Base-by-base conservation (phyloP, 2,113 vertebrate species). In the Sylvilagus bachmani region DNA sequence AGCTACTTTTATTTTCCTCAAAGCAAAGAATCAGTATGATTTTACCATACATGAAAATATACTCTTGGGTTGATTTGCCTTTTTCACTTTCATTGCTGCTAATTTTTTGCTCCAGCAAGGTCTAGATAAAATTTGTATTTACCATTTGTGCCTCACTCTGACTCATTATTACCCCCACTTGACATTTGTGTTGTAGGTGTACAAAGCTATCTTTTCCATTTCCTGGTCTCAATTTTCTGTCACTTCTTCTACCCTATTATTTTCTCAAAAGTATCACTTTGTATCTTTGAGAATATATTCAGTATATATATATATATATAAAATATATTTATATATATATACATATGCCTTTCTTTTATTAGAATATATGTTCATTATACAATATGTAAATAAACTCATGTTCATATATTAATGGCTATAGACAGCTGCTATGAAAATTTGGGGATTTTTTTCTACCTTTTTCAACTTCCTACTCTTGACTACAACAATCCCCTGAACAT, bases 161-260 rank as follows among this genome's bases (percentile, higher is more conserved):
- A 14, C 8, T 14, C 6, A 27, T 44, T 9, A 36, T 58, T 58
- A 16, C 3, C 9, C 17, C 7, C 38, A 67, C 51, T 36, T 64
- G 5, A 29, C 36, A 71, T 3, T 69, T 21, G 22, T 2, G 24
- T 38, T 27, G 86, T 67, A 87, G 10, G 4, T 22, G 0, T 12
- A 3, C 1, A 0, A 1, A 24, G 1, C 3, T 2, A 1, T 38
- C 55, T 74, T 61, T 29, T 44, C 8, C 24, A 66, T 16, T 55
- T 0, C 21, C 10, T 77, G 0, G 2, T 55, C 38, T 31, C 5
- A 62, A 55, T 0, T 0, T 84, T 61, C 3, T 12, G 2, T 0
- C 0, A 66, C 0, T 66, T 66, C 17, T 24, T 17, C 10, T 38
- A 7, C 5, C 2, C 8, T 10, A 10, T 49, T 89, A 74, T 67